Percentiles rank a stretch among this genome's conserved stretches.
Conservation (phyloP, 23 tunicate genomes). For the Trididemnum clinides region DNA sequence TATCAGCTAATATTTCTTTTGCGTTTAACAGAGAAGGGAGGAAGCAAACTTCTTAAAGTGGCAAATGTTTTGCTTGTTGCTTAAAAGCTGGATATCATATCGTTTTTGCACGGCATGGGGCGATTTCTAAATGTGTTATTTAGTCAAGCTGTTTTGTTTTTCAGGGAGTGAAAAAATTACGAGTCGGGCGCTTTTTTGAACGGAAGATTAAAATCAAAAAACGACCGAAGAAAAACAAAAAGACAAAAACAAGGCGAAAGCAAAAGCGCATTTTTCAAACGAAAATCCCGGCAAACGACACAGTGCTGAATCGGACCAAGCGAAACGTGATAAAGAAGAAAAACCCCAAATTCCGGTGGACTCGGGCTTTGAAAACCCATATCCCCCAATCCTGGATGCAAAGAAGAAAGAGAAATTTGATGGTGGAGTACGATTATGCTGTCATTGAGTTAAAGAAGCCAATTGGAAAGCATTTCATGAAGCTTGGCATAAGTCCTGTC, state of each 20-base stretch:
- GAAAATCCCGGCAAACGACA: constrained; percentile 8
- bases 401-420: background rate
- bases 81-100: too few species aligned
- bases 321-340: background rate
- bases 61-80: too few species aligned
- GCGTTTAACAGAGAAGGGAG: too few species aligned
- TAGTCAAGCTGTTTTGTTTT: background rate
- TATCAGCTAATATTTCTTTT: too few species aligned
- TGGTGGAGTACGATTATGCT: constrained; percentile 88
- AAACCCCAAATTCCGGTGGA: constrained; percentile 73
- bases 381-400: constrained; percentile 71
- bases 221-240: constrained; percentile 30
- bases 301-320: background rate
- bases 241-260: background rate
- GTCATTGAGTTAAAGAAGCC: constrained; percentile 68
- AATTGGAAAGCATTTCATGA: constrained; percentile 58
- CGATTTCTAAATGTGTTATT: too few species aligned
- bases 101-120: too few species aligned
- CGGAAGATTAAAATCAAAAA: constrained; percentile 35
- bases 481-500: constrained; percentile 78
- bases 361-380: constrained; percentile 56
- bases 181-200: constrained; percentile 56
- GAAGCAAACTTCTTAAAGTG: too few species aligned
- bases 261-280: background rate
- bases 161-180: constrained; percentile 83